Evolutionary conservation across 2,113 vertebrate genomes (phyloP).

Genomic region (Hassar affinis): DNA sequence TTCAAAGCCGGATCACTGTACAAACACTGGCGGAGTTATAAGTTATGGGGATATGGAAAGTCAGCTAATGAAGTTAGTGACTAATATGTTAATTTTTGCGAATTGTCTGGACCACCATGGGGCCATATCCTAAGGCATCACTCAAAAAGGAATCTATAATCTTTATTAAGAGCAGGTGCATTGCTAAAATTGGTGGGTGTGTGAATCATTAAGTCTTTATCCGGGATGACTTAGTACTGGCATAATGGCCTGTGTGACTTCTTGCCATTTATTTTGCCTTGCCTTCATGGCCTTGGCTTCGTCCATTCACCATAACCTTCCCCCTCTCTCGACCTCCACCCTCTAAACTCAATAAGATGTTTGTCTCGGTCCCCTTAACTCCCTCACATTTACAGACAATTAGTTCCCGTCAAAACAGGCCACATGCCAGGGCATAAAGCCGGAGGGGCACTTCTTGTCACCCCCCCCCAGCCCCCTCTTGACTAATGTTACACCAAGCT

Average conservation of each 20-base stretch:
- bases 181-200: constrained; percentile 50
- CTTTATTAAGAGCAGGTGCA: constrained; percentile 61
- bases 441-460: constrained; percentile 38
- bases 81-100: neutral
- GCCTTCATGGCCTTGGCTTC: constrained; percentile 46
- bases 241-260: constrained; percentile 56
- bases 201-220: constrained; percentile 49
- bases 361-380: constrained; percentile 57
- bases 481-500: constrained; percentile 62
- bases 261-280: constrained; percentile 55
- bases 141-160: constrained; percentile 48
- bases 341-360: constrained; percentile 54
- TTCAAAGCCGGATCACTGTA: constrained; percentile 48
- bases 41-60: neutral
- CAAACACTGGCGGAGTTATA: constrained; percentile 45
- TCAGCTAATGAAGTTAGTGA: constrained; percentile 8
- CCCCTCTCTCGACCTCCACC: constrained; percentile 12
- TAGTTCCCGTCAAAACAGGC: constrained; percentile 66
- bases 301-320: constrained; percentile 1
- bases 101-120: constrained; percentile 32
- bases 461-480: constrained; percentile 46
- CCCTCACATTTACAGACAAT: constrained; percentile 67
- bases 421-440: constrained; percentile 54
- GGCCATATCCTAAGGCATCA: constrained; percentile 9
- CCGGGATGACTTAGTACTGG: constrained; percentile 53